Evolutionary conservation across 2,888 invertebrate genomes (phyloP), one percentile per base, ranked within the genome.

Genomic region (Eupithecia inturbata): DNA sequence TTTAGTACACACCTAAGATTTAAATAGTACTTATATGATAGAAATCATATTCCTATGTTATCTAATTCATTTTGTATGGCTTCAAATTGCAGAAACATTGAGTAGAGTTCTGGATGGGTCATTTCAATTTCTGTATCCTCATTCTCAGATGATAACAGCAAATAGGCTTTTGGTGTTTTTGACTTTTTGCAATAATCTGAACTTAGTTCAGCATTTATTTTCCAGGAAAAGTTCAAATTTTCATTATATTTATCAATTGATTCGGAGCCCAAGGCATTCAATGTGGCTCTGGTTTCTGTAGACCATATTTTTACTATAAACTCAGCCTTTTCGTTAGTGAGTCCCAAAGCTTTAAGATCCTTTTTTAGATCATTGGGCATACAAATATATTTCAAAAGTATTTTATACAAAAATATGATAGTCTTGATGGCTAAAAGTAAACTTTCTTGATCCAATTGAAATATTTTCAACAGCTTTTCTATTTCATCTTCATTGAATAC

Each of bases 61-160:
- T 94, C 94, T 75, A 94, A 83, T 83, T 94, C 93, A 88, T 88
- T 92, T 82, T 94, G 94, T 72, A 94, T 88, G 1, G 89, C 86
- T 83, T 94, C 94, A 84, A 93, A 88, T 81, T 94, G 92, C 19
- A 93, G 82, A 82, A 90, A 94, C 74, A 92, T 82, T 62, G 91
- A 88, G 82, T 94, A 88, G 10, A 94, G 82, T 79, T 94, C 93
- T 26, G 89, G 78, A 82, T 92, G 93, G n/a, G 90, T 89, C 26
- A 92, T 76, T 87, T 94, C 94, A 69, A 93, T 83, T 81, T 92
- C 91, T 68, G 84, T 84, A 74, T 87, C 83, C 75, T 82, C 79
- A 41, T 82, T 83, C 69, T 85, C 82, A 68, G 80, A 79, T 63
- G 81, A 76, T 26, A 93, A 71, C 67, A 86, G 83, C 71, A 94